These are phyloP conservation scores for Riptortus pedestris DNA, from an alignment of 1,140 invertebrate species.

Conservation along the genomic window DNA sequence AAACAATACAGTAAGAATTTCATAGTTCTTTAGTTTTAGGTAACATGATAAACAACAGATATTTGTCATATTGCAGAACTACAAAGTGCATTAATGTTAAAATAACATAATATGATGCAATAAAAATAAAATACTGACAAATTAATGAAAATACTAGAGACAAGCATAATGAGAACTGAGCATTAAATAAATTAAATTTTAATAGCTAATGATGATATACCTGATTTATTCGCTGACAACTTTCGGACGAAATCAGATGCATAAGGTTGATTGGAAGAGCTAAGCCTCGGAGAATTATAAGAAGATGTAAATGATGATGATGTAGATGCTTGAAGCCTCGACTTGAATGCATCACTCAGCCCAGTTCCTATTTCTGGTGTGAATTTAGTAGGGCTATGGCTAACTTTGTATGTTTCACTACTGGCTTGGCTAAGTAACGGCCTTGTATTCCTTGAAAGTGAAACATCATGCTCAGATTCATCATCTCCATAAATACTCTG, in stretches of 20 bases:
- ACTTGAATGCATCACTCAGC: constrained; percentile 8
- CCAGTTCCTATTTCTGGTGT: neutral
- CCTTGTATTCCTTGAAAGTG: constrained; percentile 8
- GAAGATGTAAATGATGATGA: neutral
- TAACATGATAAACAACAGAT: too few relatives aligned
- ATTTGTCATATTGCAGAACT: too few relatives aligned
- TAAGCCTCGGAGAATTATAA: constrained; percentile 5
- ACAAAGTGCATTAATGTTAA: too few relatives aligned
- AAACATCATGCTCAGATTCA: neutral
- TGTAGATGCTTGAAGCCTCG: neutral
- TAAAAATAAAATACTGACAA: too few relatives aligned
- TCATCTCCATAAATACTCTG: neutral
- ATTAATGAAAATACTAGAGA: too few relatives aligned
- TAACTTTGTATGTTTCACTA: constrained; percentile 9
- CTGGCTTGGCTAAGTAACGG: neutral
- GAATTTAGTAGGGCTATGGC: neutral
- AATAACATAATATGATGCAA: too few relatives aligned
- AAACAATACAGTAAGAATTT: too few relatives aligned
- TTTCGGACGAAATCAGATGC: constrained; percentile 28
- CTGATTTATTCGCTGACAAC: constrained; percentile 18
- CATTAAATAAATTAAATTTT: too few relatives aligned
- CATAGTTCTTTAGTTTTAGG: too few relatives aligned
- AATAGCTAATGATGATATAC: too few relatives aligned
- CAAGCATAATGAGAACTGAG: too few relatives aligned
- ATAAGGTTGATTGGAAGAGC: constrained; percentile 24